phyloP scores from a whole-genome alignment of 2,888 invertebrate genomes.

The Ophonus ardosiacus region DNA sequence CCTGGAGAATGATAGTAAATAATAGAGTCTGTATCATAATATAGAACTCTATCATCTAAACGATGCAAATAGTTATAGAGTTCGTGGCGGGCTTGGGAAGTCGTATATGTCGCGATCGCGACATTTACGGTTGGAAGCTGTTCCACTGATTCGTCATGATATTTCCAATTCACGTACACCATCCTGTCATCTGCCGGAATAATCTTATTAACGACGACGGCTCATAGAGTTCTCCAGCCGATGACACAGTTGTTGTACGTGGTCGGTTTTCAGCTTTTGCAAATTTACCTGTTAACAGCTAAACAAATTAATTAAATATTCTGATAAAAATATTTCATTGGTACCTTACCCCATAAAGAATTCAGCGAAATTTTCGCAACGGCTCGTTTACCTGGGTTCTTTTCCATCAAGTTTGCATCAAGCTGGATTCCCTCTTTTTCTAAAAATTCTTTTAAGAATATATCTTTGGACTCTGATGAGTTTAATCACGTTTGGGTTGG shows the following conservation, averaged over 20 bases:
- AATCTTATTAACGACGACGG: slow-evolving; percentile 55
- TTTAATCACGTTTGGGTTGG: no score
- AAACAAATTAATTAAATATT: no score
- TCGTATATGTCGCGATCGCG: slow-evolving; percentile 72
- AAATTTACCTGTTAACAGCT: slow-evolving; percentile 47
- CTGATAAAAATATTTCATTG: not conserved
- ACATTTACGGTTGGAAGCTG: slow-evolving; percentile 68
- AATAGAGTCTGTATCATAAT: slow-evolving; percentile 72
- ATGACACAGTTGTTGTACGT: slow-evolving; percentile 62
- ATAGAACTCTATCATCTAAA: slow-evolving; percentile 69
- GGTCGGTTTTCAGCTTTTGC: slow-evolving; percentile 65
- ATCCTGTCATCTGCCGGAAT: slow-evolving; percentile 65
- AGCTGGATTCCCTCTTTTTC: slow-evolving; percentile 62
- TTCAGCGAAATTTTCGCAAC: slow-evolving; percentile 67
- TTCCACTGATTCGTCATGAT: slow-evolving; percentile 63
- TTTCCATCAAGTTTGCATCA: slow-evolving; percentile 52
- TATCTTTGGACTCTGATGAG: no score
- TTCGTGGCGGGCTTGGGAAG: slow-evolving; percentile 49
- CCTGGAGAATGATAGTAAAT: slow-evolving; percentile 68
- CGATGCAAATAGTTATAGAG: slow-evolving; percentile 67
- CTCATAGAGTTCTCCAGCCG: slow-evolving; percentile 57
- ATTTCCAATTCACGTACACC: slow-evolving; percentile 65
- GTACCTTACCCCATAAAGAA: slow-evolving; percentile 67
- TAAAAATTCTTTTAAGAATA: not conserved
- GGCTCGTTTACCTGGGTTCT: slow-evolving; percentile 64